phyloP scores from a whole-genome alignment of 2,113 vertebrate genomes.

The Leucopsar rothschildi region DNA sequence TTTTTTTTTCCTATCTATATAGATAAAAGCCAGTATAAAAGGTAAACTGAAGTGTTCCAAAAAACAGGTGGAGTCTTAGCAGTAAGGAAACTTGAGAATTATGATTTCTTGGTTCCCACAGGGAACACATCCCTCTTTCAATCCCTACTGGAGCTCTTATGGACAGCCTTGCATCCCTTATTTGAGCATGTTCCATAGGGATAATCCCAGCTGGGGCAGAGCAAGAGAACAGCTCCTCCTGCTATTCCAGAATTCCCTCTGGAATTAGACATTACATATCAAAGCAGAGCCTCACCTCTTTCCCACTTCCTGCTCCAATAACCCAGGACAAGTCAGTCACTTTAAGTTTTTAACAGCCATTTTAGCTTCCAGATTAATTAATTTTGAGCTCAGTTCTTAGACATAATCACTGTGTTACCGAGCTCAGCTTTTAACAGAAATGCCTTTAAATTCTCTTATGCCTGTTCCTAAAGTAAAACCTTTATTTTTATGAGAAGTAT shows the following conservation, averaged over 20 bases:
- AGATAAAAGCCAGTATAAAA: neutral
- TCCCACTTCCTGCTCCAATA: neutral
- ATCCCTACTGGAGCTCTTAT: neutral
- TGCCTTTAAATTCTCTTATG: neutral
- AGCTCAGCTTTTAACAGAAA: neutral
- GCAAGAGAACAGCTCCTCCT: neutral
- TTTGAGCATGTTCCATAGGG: rapidly evolving
- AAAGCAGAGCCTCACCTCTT: neutral
- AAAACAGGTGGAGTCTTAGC: neutral
- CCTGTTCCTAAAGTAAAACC: neutral
- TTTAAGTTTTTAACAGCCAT: neutral
- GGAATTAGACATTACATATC: neutral
- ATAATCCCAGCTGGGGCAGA: neutral
- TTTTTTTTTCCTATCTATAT: too few species aligned
- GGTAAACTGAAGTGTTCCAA: neutral
- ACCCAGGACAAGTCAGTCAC: rapidly evolving
- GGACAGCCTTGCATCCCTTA: neutral
- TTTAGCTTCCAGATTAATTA: neutral
- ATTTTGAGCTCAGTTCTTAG: neutral
- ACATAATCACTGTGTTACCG: neutral
- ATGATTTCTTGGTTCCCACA: neutral
- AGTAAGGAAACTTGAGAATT: neutral
- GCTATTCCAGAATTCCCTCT: neutral
- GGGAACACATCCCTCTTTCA: neutral
- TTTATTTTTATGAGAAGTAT: neutral